Base-by-base conservation (phyloP, 1,140 invertebrate species). In the Prorops nasuta region DNA sequence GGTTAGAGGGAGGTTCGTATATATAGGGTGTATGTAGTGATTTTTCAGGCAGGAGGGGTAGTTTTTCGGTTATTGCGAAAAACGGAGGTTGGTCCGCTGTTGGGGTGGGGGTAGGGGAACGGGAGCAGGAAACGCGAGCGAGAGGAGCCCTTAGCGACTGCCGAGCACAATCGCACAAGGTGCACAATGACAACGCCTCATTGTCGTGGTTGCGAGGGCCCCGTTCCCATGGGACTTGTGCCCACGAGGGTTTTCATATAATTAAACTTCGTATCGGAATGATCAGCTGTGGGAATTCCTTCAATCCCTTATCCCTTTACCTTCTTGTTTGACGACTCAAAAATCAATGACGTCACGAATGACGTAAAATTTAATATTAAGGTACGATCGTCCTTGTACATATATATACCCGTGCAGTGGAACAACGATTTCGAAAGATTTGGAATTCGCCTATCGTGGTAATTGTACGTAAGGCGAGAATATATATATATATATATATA, bases 171-270 rank as follows among this genome's bases (percentile, higher is more conserved):
- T 60, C 58, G 54, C 44, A 61, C 54, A 60, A 61, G 59, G 58
- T 61, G 59, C 58, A 61, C 59, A 61, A 61, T 61, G 59, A 61
- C 59, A 60, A 53, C 58, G 59, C 56, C 53, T 60, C 53, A 57
- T 51, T 36, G 60, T 61, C 60, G 59, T 61, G 59, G 59, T 56
- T 43, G 45, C 46, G 43, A 42, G 44, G 48, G 44, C 47, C 38
- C 60, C 44, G 57, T 61, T 61, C 57, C 58, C 59, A 49, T 61
- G 59, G 54, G 59, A 61, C 54, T 54, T 46, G 49, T 60, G 58
- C 54, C 58, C 58, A 19, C 38, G 38, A 43, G 53, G 57, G 22
- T 53, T 61, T 55, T 56, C 49, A 60, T 49, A 60, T 61, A 61
- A 61, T 61, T 61, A 61, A 57, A 53, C 45, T 49, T 47, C 59